These are phyloP conservation scores for Erythrocercus mccallii DNA, from an alignment of 2,113 vertebrate genomes.

Conservation along the genomic window DNA sequence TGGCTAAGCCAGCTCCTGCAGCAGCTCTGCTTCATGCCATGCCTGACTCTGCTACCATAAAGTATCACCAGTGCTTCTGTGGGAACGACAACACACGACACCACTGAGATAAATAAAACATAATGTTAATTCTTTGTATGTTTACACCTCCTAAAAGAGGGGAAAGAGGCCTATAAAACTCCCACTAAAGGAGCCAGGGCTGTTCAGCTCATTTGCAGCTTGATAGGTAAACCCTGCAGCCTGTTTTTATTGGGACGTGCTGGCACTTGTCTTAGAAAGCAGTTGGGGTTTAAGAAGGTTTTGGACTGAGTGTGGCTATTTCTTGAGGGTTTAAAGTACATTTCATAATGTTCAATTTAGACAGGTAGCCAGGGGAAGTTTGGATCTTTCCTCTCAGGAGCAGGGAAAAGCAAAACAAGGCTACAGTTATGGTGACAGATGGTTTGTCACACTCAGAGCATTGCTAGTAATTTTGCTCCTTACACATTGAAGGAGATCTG, in stretches of 20 bases:
- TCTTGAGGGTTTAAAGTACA: neutral
- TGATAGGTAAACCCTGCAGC: neutral
- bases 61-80: neutral
- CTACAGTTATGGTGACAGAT: neutral
- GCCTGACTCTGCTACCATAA: neutral
- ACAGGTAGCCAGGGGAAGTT: neutral
- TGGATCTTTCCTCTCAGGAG: neutral
- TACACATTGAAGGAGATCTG: neutral
- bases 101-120: slow-evolving; percentile 35
- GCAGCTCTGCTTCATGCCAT: neutral
- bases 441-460: neutral
- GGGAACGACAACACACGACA: neutral
- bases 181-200: neutral
- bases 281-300: neutral
- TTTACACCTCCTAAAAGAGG: slow-evolving; percentile 21
- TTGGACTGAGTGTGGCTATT: neutral
- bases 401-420: neutral
- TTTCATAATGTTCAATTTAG: neutral
- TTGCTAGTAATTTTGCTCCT: neutral
- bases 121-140: neutral
- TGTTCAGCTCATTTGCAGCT: slow-evolving; percentile 8
- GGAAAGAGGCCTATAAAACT: slow-evolving; percentile 3
- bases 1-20: neutral
- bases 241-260: neutral
- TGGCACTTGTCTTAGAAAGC: neutral